Evolutionary conservation across 2,888 invertebrate genomes (phyloP).

Genomic region (Drosophila neotestacea): DNA sequence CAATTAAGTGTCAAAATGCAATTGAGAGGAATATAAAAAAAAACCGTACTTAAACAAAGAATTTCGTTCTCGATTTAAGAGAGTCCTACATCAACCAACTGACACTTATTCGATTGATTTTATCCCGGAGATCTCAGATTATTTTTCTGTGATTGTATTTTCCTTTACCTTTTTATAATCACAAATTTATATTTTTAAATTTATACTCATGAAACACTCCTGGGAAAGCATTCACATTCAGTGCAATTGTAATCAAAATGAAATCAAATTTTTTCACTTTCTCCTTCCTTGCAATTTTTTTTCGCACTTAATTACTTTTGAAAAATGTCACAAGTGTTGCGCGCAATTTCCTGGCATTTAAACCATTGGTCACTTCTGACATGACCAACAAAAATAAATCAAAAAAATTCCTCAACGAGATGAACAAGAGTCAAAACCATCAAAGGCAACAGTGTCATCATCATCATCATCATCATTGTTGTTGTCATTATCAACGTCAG

Average conservation of each 20-base stretch:
- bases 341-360: conserved; percentile 32
- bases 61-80: too few species aligned
- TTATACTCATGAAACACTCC: neutral
- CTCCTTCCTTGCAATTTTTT: neutral
- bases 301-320: conserved; percentile 56
- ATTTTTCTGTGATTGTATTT: neutral
- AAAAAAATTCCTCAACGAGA: neutral
- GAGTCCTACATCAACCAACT: too few species aligned
- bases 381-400: conserved; percentile 7
- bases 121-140: too few species aligned
- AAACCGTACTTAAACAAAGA: too few species aligned
- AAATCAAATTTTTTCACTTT: conserved; percentile 36
- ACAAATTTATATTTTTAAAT: neutral
- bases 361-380: conserved; percentile 21
- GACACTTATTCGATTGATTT: too few species aligned
- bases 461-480: conserved; percentile 8
- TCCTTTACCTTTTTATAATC: neutral
- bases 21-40: too few species aligned
- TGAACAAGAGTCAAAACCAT: conserved; percentile 22
- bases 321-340: conserved; percentile 54
- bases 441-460: conserved; percentile 22
- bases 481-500: conserved; percentile 29
- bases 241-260: conserved; percentile 48
- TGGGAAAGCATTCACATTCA: conserved; percentile 1
- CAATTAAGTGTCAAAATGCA: neutral